phyloP scores from a whole-genome alignment of 2,113 vertebrate species.

The Tylochromis polylepis region DNA sequence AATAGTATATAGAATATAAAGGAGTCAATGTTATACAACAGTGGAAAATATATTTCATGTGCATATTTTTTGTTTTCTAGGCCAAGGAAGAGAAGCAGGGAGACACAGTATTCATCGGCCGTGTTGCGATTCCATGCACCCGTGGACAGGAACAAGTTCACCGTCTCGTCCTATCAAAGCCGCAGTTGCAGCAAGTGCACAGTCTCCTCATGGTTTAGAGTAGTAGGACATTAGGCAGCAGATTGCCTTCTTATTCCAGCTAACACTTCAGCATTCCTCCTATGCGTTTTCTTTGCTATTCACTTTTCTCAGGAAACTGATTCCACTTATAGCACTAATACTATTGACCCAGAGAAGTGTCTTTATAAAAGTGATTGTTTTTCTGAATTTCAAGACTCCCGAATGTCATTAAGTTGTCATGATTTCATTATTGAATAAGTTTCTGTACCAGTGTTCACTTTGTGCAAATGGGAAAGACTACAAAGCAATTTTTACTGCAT shows the following conservation, averaged over 20 bases:
- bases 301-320: slow-evolving; percentile 35
- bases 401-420: background rate
- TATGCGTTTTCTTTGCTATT: background rate
- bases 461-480: background rate
- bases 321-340: slow-evolving; percentile 26
- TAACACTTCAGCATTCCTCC: background rate
- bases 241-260: background rate
- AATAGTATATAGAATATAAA: background rate
- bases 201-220: slow-evolving; percentile 74
- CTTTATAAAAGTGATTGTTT: background rate
- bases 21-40: background rate
- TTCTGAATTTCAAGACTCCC: background rate
- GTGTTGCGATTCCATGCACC: slow-evolving; percentile 81
- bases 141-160: slow-evolving; percentile 82
- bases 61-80: slow-evolving; percentile 47
- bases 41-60: rapidly evolving
- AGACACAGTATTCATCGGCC: slow-evolving; percentile 77
- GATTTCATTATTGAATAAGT: background rate
- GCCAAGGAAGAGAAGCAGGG: slow-evolving; percentile 80
- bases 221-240: background rate
- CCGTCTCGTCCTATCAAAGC: slow-evolving; percentile 81
- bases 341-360: background rate
- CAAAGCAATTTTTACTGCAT: background rate
- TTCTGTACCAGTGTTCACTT: background rate
- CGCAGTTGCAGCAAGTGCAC: slow-evolving; percentile 82